phyloP scores from a whole-genome alignment of 2,888 invertebrate genomes.

The Marronus borbonicus region DNA sequence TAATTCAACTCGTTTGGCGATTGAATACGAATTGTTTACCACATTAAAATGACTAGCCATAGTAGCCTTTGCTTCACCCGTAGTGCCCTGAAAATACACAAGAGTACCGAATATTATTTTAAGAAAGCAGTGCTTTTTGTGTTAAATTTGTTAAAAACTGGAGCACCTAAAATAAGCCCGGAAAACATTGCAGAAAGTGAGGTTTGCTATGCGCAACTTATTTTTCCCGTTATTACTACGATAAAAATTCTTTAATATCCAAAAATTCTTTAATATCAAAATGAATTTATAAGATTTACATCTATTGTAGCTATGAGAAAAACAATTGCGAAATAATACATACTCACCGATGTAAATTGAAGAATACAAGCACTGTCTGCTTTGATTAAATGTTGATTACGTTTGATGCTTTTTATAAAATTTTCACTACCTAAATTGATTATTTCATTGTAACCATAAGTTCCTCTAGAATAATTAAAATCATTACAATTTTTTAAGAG shows the following conservation, averaged over 20 bases:
- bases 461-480: constrained; percentile 66
- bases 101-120: background rate
- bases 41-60: constrained; percentile 80
- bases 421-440: constrained; percentile 63
- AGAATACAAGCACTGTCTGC: constrained; percentile 83
- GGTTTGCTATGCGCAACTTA: no score
- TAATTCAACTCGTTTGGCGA: constrained; percentile 73
- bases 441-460: constrained; percentile 68
- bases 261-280: no score
- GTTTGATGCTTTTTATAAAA: constrained; percentile 64
- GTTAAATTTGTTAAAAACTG: no score
- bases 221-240: no score
- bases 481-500: no score
- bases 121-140: no score
- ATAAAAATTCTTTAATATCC: no score
- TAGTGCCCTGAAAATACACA: constrained; percentile 65
- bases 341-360: constrained; percentile 83
- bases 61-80: constrained; percentile 84
- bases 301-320: no score
- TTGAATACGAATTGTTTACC: constrained; percentile 82
- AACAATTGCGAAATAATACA: background rate
- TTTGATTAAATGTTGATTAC: constrained; percentile 72
- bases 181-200: no score
- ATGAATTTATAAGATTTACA: no score
- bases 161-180: no score